Base-by-base conservation (phyloP, 2,888 invertebrate species). In the Lingula anatina region DNA sequence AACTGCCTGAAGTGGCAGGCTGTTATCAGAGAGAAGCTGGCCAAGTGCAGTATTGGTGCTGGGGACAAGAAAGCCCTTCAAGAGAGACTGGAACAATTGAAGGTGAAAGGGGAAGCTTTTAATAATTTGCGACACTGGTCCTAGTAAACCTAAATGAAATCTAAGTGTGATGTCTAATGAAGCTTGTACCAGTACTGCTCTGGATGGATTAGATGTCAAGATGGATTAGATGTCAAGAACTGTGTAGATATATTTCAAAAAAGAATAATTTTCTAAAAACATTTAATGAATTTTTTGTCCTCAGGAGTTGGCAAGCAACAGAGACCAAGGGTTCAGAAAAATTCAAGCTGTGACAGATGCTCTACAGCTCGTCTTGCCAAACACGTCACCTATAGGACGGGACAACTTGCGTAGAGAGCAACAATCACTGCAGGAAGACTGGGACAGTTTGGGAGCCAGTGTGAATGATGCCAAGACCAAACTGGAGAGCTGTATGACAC, bases 361-460 rank as follows among this genome's bases (percentile, higher is more conserved):
- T 55, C 60, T 68, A 7, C 67, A 71, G 54, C 55, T 68, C 26
- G 70, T 74, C 7, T 53, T 71, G 21, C 90, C 94, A 0, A 92
- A 93, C 75, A 96, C 95, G 0, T 89, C 93, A 4, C 88, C 94
- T 0, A 84, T 86, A 60, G 95, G 95, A 0, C 83, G 95, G 54
- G 95, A 95, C 75, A 84, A 83, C 49, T 86, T 95, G 54, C 83
- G 94, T 15, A 84, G 86, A 53, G 89, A 93, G 73, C 80, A 94
- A 57, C 83, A 90, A 68, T 81, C 83, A 21, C 82, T 90, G 18
- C 83, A 90, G 64, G 90, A 91, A 70, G 82, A 89, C 70, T 94
- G 93, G 89, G 94, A 94, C 65, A 84, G 83, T 71, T 79, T 93
- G 0, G 86, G 88, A 46, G 89, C 88, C 62, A 86, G 86, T 47